Evolutionary conservation across 2,888 invertebrate species (phyloP).

Genomic region (Drosophila lacicola): DNA sequence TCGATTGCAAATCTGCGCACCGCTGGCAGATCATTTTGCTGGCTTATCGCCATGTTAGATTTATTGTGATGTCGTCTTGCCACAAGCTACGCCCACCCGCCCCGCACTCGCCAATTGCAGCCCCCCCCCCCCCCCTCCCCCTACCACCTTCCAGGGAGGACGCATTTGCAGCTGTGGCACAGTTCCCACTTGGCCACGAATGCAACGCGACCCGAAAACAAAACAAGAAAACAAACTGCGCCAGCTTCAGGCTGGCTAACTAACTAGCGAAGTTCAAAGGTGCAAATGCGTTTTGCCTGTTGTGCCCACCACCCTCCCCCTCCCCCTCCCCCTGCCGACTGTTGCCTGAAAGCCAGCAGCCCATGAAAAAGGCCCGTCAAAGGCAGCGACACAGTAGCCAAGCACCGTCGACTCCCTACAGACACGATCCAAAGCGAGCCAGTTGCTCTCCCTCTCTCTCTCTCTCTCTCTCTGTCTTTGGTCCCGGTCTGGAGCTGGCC

Average conservation of each 20-base stretch:
- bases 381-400: constrained; percentile 49
- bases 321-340: neutral
- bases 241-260: constrained; percentile 6
- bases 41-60: constrained; percentile 65
- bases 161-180: constrained; percentile 61
- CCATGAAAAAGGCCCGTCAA: constrained; percentile 28
- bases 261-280: constrained; percentile 71
- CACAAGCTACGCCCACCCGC: constrained; percentile 27
- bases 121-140: constrained; percentile 1
- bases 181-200: constrained; percentile 51
- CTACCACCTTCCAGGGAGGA: constrained; percentile 7
- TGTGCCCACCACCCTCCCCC: neutral
- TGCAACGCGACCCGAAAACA: neutral
- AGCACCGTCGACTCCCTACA: constrained; percentile 36
- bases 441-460: constrained; percentile 28
- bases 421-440: constrained; percentile 32
- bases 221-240: constrained; percentile 5
- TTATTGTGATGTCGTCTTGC: constrained; percentile 75
- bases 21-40: constrained; percentile 45
- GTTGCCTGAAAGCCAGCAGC: neutral
- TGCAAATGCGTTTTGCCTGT: constrained; percentile 75
- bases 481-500: neutral
- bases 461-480: neutral
- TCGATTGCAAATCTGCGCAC: constrained; percentile 51
- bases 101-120: neutral